Conservation (phyloP, 1,140 invertebrate species). For the Delia radicum region DNA sequence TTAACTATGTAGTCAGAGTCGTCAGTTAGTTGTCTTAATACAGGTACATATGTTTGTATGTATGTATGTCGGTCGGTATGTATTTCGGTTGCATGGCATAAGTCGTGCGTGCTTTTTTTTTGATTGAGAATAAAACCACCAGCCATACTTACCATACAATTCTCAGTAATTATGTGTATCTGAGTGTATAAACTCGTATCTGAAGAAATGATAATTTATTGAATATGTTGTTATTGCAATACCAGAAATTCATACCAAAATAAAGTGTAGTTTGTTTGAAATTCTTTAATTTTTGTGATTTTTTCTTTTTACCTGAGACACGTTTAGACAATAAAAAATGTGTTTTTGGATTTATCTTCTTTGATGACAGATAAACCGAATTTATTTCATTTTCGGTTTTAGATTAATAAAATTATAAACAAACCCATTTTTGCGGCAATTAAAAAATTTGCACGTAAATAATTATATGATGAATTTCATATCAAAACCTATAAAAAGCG, state of each 20-base stretch:
- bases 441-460: not conserved
- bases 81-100: conserved; percentile 1
- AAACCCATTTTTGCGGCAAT: not conserved
- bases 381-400: not conserved
- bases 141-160: not conserved
- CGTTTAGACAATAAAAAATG: not conserved
- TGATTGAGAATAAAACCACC: not conserved
- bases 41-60: not conserved
- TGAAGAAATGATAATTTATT: not conserved
- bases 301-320: not conserved
- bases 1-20: not conserved
- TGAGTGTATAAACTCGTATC: not conserved
- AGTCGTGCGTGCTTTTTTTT: not conserved
- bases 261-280: not conserved
- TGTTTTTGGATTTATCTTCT: no score
- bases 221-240: not conserved
- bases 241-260: not conserved
- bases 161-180: not conserved
- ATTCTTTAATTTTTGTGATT: not conserved
- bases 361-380: no score
- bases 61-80: not conserved
- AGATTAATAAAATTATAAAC: not conserved
- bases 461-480: no score
- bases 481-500: no score
- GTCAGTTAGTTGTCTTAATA: no score